These are phyloP conservation scores for Gambusia affinis DNA, from an alignment of 2,113 vertebrate species.

Conservation along the genomic window DNA sequence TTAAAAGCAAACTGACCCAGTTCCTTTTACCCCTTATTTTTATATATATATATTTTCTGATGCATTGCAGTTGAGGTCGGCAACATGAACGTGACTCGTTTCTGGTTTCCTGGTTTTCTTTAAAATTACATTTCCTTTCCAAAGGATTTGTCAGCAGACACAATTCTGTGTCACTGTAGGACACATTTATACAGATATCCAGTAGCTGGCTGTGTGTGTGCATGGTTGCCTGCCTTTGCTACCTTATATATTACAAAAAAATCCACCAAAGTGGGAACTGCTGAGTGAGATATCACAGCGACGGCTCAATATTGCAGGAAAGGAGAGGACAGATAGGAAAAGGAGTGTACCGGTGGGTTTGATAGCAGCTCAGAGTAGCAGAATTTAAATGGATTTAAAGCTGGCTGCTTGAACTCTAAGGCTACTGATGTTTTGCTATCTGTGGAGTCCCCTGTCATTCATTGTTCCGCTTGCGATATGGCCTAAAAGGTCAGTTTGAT, in stretches of 20 bases:
- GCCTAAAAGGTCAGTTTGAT: slow-evolving; percentile 16
- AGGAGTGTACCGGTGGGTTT: slow-evolving; percentile 16
- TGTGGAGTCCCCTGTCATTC: slow-evolving; percentile 5
- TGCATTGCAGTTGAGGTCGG: slow-evolving; percentile 32
- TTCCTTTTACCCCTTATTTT: slow-evolving; percentile 51
- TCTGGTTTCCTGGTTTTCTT: slow-evolving; percentile 20
- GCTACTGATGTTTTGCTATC: slow-evolving; percentile 31
- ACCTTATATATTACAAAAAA: slow-evolving; percentile 21
- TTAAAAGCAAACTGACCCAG: slow-evolving; percentile 80
- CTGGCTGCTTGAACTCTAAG: slow-evolving; percentile 46
- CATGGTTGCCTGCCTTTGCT: not conserved
- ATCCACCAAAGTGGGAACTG: slow-evolving; percentile 45
- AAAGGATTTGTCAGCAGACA: slow-evolving; percentile 32
- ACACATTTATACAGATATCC: slow-evolving; percentile 31
- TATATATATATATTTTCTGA: slow-evolving; percentile 44
- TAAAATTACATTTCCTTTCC: slow-evolving; percentile 19
- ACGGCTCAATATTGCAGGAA: slow-evolving; percentile 17
- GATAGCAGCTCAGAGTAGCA: slow-evolving; percentile 35
- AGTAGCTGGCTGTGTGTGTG: slow-evolving; percentile 16
- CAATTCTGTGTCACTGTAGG: slow-evolving; percentile 42
- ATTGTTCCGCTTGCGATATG: slow-evolving; percentile 1
- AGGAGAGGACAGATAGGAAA: slow-evolving; percentile 25
- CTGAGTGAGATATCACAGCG: slow-evolving; percentile 45
- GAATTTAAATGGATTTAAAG: slow-evolving; percentile 50
- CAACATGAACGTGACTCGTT: slow-evolving; percentile 5